A percentile compares a stretch with the other conserved stretches of the same genome.
These are phyloP conservation scores for Nomada fabriciana DNA, from an alignment of 2,888 invertebrate species.

Conservation along the genomic window DNA sequence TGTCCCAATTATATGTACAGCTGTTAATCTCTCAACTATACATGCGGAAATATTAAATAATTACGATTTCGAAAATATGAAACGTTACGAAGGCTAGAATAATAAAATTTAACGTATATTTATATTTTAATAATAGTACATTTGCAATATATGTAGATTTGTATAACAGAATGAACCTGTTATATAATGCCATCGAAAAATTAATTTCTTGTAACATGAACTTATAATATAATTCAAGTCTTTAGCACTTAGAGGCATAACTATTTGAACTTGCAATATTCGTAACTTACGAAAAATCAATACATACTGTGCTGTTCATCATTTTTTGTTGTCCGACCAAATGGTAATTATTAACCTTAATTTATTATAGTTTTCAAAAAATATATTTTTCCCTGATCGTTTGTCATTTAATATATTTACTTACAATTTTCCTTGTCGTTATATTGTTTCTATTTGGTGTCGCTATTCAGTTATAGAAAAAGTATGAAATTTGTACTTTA, in stretches of 20 bases:
- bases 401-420: not conserved
- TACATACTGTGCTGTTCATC: not conserved
- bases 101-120: not conserved
- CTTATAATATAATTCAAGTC: not conserved
- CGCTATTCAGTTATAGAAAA: not conserved
- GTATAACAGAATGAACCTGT: not conserved
- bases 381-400: not conserved
- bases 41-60: not conserved
- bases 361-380: conserved; percentile 3
- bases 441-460: not conserved
- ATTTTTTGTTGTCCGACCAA: not conserved
- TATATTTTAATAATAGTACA: not conserved
- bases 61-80: not conserved
- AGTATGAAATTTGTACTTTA: not conserved
- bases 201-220: not conserved
- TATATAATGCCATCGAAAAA: conserved; percentile 15
- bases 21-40: not conserved
- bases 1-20: no score
- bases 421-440: not conserved
- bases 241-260: not conserved
- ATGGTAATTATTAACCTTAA: conserved; percentile 25
- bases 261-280: not conserved
- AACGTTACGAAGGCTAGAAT: not conserved
- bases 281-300: not conserved
- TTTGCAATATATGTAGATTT: no score